These are phyloP conservation scores for Tribolium castaneum DNA, from an alignment of 1,140 invertebrate species.

Conservation along the genomic window DNA sequence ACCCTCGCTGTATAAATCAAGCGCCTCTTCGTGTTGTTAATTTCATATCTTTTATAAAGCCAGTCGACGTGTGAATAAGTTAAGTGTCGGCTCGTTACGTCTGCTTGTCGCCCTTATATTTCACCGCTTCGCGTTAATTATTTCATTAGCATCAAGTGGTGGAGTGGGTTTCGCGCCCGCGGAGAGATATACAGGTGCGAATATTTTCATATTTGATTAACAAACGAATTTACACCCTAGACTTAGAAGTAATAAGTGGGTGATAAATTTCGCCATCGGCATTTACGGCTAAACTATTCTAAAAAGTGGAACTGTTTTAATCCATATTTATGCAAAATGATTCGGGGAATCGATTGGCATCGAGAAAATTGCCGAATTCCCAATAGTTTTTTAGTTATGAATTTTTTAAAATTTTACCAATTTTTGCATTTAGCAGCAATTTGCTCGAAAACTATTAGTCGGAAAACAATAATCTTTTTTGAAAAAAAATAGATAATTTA, in stretches of 20 bases:
- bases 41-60: constrained; percentile 36
- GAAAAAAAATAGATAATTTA: too few relatives aligned
- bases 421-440: too few relatives aligned
- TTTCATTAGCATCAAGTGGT: constrained; percentile 27
- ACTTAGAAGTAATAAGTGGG: background rate
- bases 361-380: too few relatives aligned
- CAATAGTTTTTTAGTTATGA: too few relatives aligned
- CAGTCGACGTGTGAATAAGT: constrained; percentile 26
- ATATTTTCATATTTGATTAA: constrained; percentile 5
- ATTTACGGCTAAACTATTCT: too few relatives aligned
- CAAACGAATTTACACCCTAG: background rate
- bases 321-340: too few relatives aligned
- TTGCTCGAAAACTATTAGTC: too few relatives aligned
- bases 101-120: constrained; percentile 30
- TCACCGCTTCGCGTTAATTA: constrained; percentile 26
- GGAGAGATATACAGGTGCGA: background rate
- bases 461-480: too few relatives aligned
- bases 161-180: background rate
- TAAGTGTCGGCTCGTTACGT: constrained; percentile 33
- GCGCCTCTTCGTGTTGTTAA: constrained; percentile 24
- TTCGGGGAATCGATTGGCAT: too few relatives aligned
- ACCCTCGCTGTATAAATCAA: constrained; percentile 21
- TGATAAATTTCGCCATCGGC: too few relatives aligned
- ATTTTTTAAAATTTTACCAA: too few relatives aligned
- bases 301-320: too few relatives aligned